Base-by-base conservation (phyloP, 1,140 invertebrate genomes). In the Calliphora vicina region DNA sequence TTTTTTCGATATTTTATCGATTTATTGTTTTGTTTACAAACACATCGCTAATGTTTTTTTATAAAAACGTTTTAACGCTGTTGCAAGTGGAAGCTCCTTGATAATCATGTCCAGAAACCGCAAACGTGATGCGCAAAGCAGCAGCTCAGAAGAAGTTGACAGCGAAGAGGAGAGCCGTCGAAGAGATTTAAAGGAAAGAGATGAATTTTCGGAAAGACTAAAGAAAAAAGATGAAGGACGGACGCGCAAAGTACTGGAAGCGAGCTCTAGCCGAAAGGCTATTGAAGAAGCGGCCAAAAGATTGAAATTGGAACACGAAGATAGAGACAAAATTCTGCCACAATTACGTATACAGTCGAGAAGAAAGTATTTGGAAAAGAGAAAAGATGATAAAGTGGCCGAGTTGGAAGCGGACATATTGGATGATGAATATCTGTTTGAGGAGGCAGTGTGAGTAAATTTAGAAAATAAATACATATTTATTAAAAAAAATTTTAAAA, bases 341-440 rank as follows among this genome's bases (percentile, higher is more conserved):
- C 95, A 96, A 86, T 89, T 99, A 12, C 92, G 99, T 76, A 92
- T 98, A 23, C 96, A 99, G 90, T 99, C 98, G 0, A 93, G 99
- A 43, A 92, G 97, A 81, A 96, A 97, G 88, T 99, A 99, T 92
- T 93, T 99, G 83, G 95, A 96, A 85, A 99, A 99, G 91, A 93
- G 99, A 80, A 98, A 99, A 92, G 96, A 96, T 81, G 98, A 99
- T 87, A 99, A 99, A 92, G 93, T 99, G 57, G 93, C 95, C n/a
- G 98, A 99, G 90, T 91, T 99, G 50, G 98, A 99, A 92, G 96
- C 94, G 25, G 97, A 98, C 88, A 97, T 99, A 81, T 89, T 94
- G n/a, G 99, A 99, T 91, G 98, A 99, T 92, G 97, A 99, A 91
- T 98, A 97, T 91, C 92, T 99, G 1, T 99, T 99, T 91, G 94